phyloP scores from a whole-genome alignment of 2,113 vertebrate species.

The Eulemur macaco region DNA sequence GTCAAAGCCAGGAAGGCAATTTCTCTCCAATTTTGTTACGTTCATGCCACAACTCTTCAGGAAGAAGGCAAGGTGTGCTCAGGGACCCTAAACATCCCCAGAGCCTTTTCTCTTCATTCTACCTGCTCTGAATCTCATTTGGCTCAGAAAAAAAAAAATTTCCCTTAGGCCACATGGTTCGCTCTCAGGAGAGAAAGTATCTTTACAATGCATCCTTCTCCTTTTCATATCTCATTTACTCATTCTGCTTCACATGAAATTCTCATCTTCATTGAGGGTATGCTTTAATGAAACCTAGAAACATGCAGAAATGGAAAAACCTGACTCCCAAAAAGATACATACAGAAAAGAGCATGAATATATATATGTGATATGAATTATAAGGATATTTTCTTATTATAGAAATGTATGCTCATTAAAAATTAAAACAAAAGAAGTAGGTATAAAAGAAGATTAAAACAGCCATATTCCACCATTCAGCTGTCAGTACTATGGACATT shows the following conservation, averaged over 20 bases:
- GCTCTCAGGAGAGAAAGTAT: conserved; percentile 27
- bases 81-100: background rate
- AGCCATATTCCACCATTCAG: background rate
- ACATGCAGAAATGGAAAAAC: conserved; percentile 34
- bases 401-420: conserved; percentile 52
- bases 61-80: background rate
- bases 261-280: background rate
- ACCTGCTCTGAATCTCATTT: background rate
- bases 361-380: conserved; percentile 12
- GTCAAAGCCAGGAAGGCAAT: background rate
- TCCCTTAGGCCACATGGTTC: conserved; percentile 4
- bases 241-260: conserved; percentile 51
- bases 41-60: background rate
- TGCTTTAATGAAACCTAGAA: conserved; percentile 63
- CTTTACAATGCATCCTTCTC: background rate
- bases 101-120: background rate
- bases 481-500: background rate
- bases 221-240: conserved; percentile 50
- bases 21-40: background rate
- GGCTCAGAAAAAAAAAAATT: background rate
- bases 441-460: background rate
- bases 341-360: background rate
- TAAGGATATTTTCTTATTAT: conserved; percentile 45
- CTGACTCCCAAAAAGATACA: background rate
- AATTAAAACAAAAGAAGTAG: background rate